These are phyloP conservation scores for Lucilia sericata DNA, from an alignment of 1,140 invertebrate species.

Conservation along the genomic window DNA sequence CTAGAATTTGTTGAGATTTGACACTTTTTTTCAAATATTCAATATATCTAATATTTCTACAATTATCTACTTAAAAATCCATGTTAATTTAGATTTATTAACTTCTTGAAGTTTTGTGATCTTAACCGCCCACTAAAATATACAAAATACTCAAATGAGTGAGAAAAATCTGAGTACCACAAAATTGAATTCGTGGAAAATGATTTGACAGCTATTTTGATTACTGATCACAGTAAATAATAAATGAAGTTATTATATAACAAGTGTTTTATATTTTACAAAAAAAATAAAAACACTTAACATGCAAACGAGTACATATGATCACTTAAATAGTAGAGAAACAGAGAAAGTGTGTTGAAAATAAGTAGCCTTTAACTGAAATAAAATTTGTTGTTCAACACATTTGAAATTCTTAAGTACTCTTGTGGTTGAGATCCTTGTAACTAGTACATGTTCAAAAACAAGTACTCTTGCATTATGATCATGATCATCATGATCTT, in stretches of 20 bases:
- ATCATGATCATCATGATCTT: not conserved
- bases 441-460: too few relatives aligned
- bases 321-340: not conserved
- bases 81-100: slow-evolving; percentile 49
- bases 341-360: not conserved
- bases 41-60: not conserved
- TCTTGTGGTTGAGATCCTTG: not conserved
- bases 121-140: not conserved
- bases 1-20: slow-evolving; percentile 44
- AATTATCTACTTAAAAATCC: slow-evolving; percentile 42
- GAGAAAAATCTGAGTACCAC: not conserved
- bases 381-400: not conserved
- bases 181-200: slow-evolving; percentile 1
- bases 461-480: not conserved
- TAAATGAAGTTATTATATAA: not conserved
- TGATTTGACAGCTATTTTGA: slow-evolving; percentile 1
- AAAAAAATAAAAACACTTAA: not conserved
- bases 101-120: slow-evolving; percentile 14
- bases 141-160: not conserved
- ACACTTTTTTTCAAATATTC: slow-evolving; percentile 43
- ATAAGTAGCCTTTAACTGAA: not conserved
- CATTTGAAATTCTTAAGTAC: not conserved
- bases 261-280: not conserved
- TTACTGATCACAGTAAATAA: not conserved
- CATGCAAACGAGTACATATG: not conserved